Conservation (phyloP, 2,888 invertebrate genomes). For the Cyaniris semiargus region DNA sequence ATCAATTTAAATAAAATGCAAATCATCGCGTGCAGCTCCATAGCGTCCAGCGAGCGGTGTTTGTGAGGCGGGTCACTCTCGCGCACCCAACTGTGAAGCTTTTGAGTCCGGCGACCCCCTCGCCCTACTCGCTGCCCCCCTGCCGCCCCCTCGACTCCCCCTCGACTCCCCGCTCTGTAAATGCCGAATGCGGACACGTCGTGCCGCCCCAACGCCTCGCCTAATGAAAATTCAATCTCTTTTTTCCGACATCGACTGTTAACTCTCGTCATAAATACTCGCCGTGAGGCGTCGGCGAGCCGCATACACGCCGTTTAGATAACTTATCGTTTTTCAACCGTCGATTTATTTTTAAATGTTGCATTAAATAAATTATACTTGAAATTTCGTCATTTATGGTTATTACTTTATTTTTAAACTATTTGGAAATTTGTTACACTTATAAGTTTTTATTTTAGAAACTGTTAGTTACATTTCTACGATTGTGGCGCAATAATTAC, state of each 20-base stretch:
- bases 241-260: constrained; percentile 58
- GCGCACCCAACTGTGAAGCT: constrained; percentile 79
- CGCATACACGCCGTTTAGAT: constrained; percentile 34
- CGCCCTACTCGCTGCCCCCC: constrained; percentile 55
- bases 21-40: constrained; percentile 57
- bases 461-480: too few species aligned
- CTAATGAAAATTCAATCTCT: constrained; percentile 77
- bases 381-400: background rate
- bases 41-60: constrained; percentile 64
- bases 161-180: constrained; percentile 53
- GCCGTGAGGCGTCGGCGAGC: constrained; percentile 46
- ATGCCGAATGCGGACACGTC: constrained; percentile 64
- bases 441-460: too few species aligned
- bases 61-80: constrained; percentile 79
- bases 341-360: constrained; percentile 36
- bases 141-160: constrained; percentile 40
- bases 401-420: background rate
- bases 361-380: constrained; percentile 17
- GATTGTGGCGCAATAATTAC: too few species aligned
- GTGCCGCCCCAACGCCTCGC: constrained; percentile 76
- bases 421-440: background rate
- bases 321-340: constrained; percentile 35
- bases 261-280: constrained; percentile 52
- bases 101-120: constrained; percentile 62
- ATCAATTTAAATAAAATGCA: constrained; percentile 50